Evolutionary conservation across 2,113 vertebrate species (phyloP), one percentile per base, ranked within the genome.

Genomic region (Podocnemis expansa): DNA sequence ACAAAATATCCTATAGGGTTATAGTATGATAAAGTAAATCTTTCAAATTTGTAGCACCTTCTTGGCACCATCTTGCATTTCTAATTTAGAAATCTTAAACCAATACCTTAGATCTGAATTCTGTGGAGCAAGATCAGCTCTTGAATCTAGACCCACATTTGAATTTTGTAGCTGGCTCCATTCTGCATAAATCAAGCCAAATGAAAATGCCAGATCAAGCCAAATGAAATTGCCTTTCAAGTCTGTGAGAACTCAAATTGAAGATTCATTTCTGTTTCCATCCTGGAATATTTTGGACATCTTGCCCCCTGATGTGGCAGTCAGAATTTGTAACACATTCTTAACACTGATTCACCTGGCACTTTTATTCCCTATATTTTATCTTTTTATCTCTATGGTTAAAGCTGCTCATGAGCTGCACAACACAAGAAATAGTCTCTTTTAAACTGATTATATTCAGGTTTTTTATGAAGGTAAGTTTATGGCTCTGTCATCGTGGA

Each of bases 21-120:
- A 24, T 43, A 43, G 7, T 75, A 24, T 14, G 5, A 12, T 43
- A n/a, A 24, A 38, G 7, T 5, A 29, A n/a, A 75, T 24, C 49
- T 56, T n/a, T 14, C 17, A 19, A 13, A 14, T 0, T 8, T 5
- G 52, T 43, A 38, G 85, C 21, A 38, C 56, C 10, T 4, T 29
- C 13, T 41, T 19, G 58, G 43, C 14, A 17, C 3, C 31, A 10
- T 0, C 0, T 3, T 41, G 34, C 45, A 58, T 21, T 54, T 55
- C 8, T 49, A 52, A 21, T 29, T 24, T 12, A 34, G 76, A n/a
- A 55, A 78, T n/a, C 6, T 4, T 13, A 52, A 75, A 41, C 41
- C 56, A 75, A 80, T 45, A 51, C 12, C 52, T 13, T n/a, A 58
- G 22, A 25, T 24, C 27, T 60, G 1, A 24, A 13, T 21, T 17